Evolutionary conservation across 2,888 invertebrate species (phyloP), one percentile per base, ranked within the genome.

Genomic region (Drosophila kambysellisi): DNA sequence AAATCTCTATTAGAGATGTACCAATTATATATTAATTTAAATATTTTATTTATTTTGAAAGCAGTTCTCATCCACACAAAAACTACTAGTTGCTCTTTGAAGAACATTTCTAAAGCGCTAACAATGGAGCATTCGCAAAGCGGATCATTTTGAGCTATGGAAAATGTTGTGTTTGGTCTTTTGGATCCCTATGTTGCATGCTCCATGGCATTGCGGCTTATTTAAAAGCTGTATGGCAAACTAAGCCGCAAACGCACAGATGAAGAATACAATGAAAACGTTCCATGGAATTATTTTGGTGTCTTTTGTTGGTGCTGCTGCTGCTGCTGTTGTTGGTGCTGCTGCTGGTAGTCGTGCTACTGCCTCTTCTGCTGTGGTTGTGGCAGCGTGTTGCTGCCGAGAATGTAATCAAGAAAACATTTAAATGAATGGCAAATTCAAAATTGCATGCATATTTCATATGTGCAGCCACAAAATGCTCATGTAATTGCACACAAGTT

Each of bases 361-460:
- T 54, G 25, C 17, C 37, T 39, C 46, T 56, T 53, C 41, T 61
- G 58, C 35, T 64, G 35, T 12, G 30, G 68, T 56, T 57, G 70
- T 51, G 33, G 76, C 56, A 56, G 54, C 25, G 67, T 59, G 46
- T 41, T 62, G 76, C 41, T 56, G 74, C 63, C 56, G 72, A 78
- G 78, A 87, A 87, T 85, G 85, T 85, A 86, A 86, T 86, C 85
- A 86, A 86, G 87, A 87, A 86, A 86, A 77, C 87, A 85, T 85
- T 87, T 85, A 85, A 85, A 87, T 85, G 85, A 87, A 85, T 87
- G 87, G 84, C 74, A 87, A 85, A 85, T 85, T 84, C 87, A 84
- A 87, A 85, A 85, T 85, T 85, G 87, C 85, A 87, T 87, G 87
- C 87, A 87, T 85, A 83, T 85, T 85, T 87, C 87, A 87, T 87